A percentile compares a stretch with the other conserved stretches of the same genome.
phyloP scores from a whole-genome alignment of 2,888 invertebrate species.

The Mesorhabditis spiculigera region DNA sequence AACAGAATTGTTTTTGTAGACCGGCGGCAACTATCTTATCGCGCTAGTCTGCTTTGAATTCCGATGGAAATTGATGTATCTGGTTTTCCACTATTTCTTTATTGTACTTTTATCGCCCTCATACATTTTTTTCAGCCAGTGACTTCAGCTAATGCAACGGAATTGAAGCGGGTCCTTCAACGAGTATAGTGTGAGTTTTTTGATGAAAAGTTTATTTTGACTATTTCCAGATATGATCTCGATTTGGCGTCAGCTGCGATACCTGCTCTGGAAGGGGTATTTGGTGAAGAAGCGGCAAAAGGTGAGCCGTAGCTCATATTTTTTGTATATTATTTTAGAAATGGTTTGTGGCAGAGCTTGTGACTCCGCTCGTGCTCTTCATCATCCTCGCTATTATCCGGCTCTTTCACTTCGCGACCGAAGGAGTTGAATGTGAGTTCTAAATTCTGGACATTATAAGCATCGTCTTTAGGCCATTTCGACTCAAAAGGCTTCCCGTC shows the following conservation, averaged over 20 bases:
- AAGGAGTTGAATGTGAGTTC: conserved; percentile 34
- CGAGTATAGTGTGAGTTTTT: too few species aligned
- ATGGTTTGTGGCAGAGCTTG: conserved; percentile 59
- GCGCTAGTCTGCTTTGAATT: too few species aligned
- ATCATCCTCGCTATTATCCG: conserved; percentile 60
- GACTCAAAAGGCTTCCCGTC: conserved; percentile 62
- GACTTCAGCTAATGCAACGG: too few species aligned
- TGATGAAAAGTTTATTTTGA: too few species aligned
- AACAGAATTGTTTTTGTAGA: too few species aligned
- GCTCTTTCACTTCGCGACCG: conserved; percentile 43
- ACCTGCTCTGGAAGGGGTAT: conserved; percentile 62
- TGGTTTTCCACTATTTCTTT: too few species aligned
- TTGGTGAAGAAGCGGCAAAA: conserved; percentile 60
- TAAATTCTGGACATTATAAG: background rate
- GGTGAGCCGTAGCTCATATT: conserved; percentile 45
- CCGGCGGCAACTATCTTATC: too few species aligned
- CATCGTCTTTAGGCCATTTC: conserved; percentile 60
- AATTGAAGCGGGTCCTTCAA: too few species aligned
- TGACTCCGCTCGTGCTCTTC: conserved; percentile 62
- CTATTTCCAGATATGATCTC: conserved; percentile 30
- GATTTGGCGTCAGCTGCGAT: conserved; percentile 58
- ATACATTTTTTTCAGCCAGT: too few species aligned
- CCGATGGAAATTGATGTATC: too few species aligned
- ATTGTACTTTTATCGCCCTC: too few species aligned
- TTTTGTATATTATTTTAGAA: conserved; percentile 48